These are phyloP conservation scores for Myxocyprinus asiaticus DNA, from an alignment of 2,113 vertebrate genomes.

Conservation along the genomic window DNA sequence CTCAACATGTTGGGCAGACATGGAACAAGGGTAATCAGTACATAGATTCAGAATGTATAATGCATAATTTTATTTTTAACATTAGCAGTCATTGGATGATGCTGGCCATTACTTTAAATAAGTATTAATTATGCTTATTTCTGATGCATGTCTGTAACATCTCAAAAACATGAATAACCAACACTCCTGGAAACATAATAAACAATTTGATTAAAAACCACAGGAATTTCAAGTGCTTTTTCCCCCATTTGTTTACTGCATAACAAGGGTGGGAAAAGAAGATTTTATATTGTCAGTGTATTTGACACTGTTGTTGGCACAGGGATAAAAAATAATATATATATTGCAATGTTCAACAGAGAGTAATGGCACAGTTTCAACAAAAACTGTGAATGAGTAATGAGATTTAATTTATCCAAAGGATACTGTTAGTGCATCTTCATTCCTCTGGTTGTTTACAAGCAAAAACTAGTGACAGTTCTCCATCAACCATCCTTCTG, in stretches of 20 bases:
- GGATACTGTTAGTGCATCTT: neutral
- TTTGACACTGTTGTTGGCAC: neutral
- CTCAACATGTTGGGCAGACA: too few species aligned
- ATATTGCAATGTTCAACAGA: neutral
- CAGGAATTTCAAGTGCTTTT: neutral
- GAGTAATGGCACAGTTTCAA: neutral
- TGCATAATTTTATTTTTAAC: too few species aligned
- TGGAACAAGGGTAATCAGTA: too few species aligned
- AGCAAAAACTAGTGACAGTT: neutral
- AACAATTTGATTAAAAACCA: too few species aligned
- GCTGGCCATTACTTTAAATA: too few species aligned
- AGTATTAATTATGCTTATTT: too few species aligned
- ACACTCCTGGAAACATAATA: too few species aligned
- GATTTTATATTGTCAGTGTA: neutral
- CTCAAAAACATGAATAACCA: too few species aligned
- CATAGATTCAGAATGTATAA: too few species aligned
- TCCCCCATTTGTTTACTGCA: neutral
- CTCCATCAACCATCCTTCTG: neutral
- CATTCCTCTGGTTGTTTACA: neutral
- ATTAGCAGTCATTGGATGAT: too few species aligned
- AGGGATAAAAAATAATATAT: neutral
- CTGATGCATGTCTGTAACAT: too few species aligned
- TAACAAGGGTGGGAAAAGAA: neutral
- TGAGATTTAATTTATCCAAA: neutral
- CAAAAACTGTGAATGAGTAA: conserved; percentile 8